Evolutionary conservation across 1,140 invertebrate species (phyloP).

Genomic region (Cyphomyrmex costatus): DNA sequence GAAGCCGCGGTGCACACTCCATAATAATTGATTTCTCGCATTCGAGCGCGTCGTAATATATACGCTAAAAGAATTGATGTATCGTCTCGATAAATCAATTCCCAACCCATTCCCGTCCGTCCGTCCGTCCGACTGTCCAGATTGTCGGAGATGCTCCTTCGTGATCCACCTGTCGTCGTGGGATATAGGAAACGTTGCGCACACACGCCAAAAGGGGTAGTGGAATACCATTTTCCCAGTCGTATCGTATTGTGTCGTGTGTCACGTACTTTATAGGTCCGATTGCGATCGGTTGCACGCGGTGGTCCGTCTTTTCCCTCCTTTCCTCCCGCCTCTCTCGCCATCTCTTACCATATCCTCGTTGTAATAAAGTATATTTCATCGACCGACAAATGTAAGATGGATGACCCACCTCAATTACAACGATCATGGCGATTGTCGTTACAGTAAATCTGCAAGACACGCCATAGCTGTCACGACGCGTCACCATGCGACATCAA

Average conservation of each 20-base stretch:
- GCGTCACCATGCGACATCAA: conserved; percentile 10
- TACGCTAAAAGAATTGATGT: conserved; percentile 59
- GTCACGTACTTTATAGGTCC: conserved; percentile 63
- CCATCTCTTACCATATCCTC: background rate
- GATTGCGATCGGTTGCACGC: conserved; percentile 48
- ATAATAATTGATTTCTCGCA: conserved; percentile 61
- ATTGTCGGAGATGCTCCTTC: conserved; percentile 35
- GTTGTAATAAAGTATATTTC: conserved; percentile 51
- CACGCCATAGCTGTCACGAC: conserved; percentile 15
- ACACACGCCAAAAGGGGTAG: background rate
- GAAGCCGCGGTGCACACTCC: conserved; percentile 22
- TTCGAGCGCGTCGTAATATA: conserved; percentile 30
- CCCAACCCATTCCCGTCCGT: conserved; percentile 14
- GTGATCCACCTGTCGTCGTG: conserved; percentile 58
- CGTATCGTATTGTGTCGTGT: conserved; percentile 37
- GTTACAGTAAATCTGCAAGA: conserved; percentile 40
- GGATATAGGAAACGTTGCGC: conserved; percentile 42
- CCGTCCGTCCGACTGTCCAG: background rate
- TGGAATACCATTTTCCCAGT: conserved; percentile 28
- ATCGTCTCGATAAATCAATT: conserved; percentile 60
- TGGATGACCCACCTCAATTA: conserved; percentile 46
- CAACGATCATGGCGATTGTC: conserved; percentile 35
- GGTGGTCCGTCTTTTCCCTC: background rate
- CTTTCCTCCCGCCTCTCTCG: background rate
- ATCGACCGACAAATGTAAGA: conserved; percentile 50